phyloP scores from a whole-genome alignment of 92 coral and sea anemone genomes.

The Hydrozoanthus gracilis region DNA sequence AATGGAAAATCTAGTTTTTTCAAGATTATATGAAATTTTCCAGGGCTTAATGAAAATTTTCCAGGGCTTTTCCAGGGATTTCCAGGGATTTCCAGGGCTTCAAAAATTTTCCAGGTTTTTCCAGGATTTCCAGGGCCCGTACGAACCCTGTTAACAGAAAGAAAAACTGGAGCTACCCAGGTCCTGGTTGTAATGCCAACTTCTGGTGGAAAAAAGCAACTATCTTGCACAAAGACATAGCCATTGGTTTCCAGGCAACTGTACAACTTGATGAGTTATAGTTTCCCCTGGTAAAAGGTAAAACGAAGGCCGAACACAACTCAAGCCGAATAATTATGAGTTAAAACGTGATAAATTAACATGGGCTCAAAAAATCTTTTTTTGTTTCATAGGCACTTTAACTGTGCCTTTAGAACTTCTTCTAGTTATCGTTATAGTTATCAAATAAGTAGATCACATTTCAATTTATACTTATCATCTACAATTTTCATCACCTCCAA shows the following conservation, averaged over 20 bases:
- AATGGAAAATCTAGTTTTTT: too few species aligned
- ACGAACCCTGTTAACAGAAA: too few species aligned
- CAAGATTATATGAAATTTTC: too few species aligned
- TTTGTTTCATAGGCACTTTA: background rate
- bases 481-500: conserved; percentile 88
- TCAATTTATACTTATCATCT: conserved; percentile 79
- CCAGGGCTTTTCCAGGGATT: too few species aligned
- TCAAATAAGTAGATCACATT: conserved; percentile 82
- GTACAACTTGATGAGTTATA: background rate
- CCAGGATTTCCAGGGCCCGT: too few species aligned
- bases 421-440: conserved; percentile 55
- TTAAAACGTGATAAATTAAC: too few species aligned
- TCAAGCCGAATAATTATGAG: too few species aligned
- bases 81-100: too few species aligned
- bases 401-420: conserved; percentile 77
- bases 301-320: too few species aligned
- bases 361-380: too few species aligned
- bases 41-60: too few species aligned
- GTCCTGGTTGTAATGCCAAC: background rate
- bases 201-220: conserved; percentile 8
- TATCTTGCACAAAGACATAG: background rate
- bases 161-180: background rate
- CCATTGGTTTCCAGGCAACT: background rate
- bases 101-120: too few species aligned
- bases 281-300: background rate